A percentile compares a stretch with the other conserved stretches of the same genome.
Conservation (phyloP, 2,113 vertebrate genomes). For the Prinia subflava region DNA sequence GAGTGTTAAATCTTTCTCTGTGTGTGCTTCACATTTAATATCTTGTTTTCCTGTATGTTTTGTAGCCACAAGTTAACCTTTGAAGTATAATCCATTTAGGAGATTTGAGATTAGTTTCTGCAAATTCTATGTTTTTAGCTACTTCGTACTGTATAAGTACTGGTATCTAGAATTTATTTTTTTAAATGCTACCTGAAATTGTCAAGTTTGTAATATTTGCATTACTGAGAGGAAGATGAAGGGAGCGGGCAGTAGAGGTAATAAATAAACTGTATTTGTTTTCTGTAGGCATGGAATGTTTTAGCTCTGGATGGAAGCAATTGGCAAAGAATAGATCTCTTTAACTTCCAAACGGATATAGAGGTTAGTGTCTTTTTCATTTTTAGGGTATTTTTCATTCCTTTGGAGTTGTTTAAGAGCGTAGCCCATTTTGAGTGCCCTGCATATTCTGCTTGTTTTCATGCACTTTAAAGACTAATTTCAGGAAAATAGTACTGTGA, state of each 20-base stretch:
- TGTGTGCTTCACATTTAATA: not conserved
- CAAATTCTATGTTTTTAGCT: not conserved
- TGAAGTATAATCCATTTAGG: not conserved
- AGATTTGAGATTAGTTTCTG: not conserved
- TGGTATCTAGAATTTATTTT: not conserved
- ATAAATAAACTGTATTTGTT: not conserved
- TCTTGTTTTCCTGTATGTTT: not conserved
- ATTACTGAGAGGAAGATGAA: not conserved
- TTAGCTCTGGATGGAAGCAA: slow-evolving; percentile 95
- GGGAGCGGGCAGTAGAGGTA: not conserved
- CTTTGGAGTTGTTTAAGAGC: not conserved
- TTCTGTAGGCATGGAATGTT: slow-evolving; percentile 89
- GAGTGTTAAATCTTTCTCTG: not conserved
- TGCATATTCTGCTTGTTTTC: not conserved
- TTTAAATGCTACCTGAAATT: not conserved
- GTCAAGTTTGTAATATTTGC: not conserved
- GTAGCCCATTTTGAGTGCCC: not conserved
- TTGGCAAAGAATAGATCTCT: slow-evolving; percentile 96
- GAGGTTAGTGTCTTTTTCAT: slow-evolving; percentile 78
- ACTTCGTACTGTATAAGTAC: not conserved
- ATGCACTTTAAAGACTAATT: not conserved
- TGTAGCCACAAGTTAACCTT: not conserved
- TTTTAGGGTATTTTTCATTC: not conserved
- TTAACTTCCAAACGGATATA: slow-evolving; percentile 96
- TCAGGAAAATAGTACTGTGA: not conserved